Conservation (phyloP, 2,113 vertebrate species). For the Alces alces region DNA sequence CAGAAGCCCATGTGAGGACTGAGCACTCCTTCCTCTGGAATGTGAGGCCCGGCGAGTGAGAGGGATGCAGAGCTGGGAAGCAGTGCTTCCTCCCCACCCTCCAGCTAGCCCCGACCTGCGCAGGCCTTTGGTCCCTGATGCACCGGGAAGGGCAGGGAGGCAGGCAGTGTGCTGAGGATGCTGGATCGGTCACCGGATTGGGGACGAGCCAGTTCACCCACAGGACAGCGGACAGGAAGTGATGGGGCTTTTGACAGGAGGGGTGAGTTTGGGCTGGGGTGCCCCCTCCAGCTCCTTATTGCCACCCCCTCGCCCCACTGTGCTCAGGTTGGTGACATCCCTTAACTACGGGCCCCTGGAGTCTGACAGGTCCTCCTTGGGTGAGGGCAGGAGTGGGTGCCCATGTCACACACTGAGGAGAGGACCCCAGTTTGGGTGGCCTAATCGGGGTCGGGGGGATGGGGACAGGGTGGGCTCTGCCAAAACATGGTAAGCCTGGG, state of each 20-base stretch:
- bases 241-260: not conserved
- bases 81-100: not conserved
- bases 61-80: not conserved
- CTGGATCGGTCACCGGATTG: not conserved
- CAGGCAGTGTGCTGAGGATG: not conserved
- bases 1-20: not conserved
- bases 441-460: not conserved
- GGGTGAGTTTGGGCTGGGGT: no score
- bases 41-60: not conserved
- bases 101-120: not conserved
- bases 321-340: not conserved
- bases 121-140: not conserved
- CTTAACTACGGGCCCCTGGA: not conserved
- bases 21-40: not conserved
- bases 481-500: rapidly evolving
- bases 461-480: no score
- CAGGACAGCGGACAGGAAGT: not conserved
- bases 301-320: not conserved
- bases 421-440: not conserved
- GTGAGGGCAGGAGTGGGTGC: not conserved
- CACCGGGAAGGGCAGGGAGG: not conserved
- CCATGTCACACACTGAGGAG: not conserved
- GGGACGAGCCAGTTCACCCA: not conserved
- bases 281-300: not conserved
- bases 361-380: not conserved